A percentile compares a stretch with the other conserved stretches of the same genome.
phyloP scores from a whole-genome alignment of 2,797 vertebrate genomes.

The Manis crassicaudata region DNA sequence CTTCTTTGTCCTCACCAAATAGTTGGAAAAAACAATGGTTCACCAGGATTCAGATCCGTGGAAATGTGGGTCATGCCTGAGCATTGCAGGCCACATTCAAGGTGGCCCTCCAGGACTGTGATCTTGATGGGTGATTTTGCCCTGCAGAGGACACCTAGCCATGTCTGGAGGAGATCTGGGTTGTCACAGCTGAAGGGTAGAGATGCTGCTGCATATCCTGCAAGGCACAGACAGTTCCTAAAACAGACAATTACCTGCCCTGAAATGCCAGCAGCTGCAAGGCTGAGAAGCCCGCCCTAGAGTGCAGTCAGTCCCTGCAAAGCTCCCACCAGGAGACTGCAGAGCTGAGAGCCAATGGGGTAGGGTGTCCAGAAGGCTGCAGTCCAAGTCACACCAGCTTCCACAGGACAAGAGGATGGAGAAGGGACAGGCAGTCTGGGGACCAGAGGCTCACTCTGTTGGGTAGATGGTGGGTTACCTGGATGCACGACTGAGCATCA shows the following conservation, averaged over 20 bases:
- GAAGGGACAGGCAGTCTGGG: neutral
- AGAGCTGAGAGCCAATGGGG: neutral
- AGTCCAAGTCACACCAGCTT: neutral
- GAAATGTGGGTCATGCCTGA: neutral
- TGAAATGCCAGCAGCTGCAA: neutral
- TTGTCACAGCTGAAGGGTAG: neutral
- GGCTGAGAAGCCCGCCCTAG: neutral
- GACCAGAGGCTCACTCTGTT: neutral
- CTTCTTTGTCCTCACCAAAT: neutral
- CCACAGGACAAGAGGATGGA: neutral
- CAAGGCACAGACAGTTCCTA: neutral
- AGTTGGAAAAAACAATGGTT: rapidly evolving
- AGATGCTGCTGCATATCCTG: neutral
- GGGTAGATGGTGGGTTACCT: rapidly evolving
- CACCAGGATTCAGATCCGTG: neutral
- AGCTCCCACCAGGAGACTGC: neutral
- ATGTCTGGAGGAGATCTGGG: neutral
- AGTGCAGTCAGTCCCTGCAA: neutral
- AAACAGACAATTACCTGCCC: neutral
- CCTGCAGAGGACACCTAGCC: neutral
- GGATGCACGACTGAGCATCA: neutral
- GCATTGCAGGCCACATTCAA: neutral
- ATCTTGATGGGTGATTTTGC: neutral
- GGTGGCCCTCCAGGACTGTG: neutral
- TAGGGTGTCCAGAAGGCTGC: too few relatives aligned